These are phyloP conservation scores for Cichlasoma orientale DNA, from an alignment of 2,797 vertebrate genomes.

Conservation along the genomic window DNA sequence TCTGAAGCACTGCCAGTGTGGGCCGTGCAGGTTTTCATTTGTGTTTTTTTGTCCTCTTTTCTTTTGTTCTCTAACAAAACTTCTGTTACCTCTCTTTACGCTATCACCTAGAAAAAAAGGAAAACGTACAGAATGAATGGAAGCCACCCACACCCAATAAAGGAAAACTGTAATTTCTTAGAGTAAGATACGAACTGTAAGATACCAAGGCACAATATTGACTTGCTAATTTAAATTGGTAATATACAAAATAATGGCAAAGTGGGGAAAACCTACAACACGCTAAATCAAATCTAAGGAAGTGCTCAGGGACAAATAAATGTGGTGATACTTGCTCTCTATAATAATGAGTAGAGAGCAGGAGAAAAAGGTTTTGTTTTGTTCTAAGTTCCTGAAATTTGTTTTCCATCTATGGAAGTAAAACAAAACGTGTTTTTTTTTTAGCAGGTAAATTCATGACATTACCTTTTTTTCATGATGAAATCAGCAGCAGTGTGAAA, in stretches of 20 bases:
- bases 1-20: not conserved
- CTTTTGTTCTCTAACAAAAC: not conserved
- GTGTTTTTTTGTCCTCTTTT: not conserved
- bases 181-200: no score
- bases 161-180: no score
- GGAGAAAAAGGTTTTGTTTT: not conserved
- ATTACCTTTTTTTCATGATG: no score
- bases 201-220: no score
- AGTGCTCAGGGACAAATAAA: no score
- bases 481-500: not conserved
- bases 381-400: not conserved
- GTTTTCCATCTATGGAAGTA: not conserved
- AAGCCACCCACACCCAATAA: not conserved
- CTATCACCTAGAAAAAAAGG: not conserved
- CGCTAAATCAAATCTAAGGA: not conserved
- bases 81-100: not conserved
- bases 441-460: not conserved
- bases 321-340: no score
- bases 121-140: not conserved
- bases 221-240: not conserved
- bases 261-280: not conserved
- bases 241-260: not conserved
- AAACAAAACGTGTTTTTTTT: accelerated
- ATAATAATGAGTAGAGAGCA: not conserved
- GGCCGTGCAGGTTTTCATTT: not conserved